Evolutionary conservation across 2,113 vertebrate genomes (phyloP).

Genomic region (Malurus melanocephalus): DNA sequence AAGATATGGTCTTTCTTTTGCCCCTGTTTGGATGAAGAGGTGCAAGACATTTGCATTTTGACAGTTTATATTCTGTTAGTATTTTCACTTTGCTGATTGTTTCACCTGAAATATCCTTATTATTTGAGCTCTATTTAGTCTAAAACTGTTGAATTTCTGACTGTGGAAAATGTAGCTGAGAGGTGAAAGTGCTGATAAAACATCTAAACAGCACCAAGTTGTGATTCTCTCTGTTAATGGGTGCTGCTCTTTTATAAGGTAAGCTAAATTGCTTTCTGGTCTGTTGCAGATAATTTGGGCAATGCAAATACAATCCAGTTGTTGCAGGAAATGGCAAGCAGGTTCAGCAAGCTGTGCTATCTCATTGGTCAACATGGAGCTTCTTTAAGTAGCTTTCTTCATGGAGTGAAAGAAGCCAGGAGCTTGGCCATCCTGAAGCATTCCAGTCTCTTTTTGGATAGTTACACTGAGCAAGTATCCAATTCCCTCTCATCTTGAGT

Average conservation of each 20-base stretch:
- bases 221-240: background rate
- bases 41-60: background rate
- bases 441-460: conserved; percentile 85
- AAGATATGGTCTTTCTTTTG: background rate
- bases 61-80: background rate
- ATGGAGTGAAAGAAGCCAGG: conserved; percentile 80
- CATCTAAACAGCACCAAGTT: background rate
- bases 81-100: background rate
- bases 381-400: conserved; percentile 87
- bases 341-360: conserved; percentile 88
- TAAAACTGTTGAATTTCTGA: background rate
- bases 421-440: conserved; percentile 88
- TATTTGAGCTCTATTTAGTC: background rate
- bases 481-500: conserved; percentile 46
- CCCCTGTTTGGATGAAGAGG: background rate
- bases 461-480: conserved; percentile 84
- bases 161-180: background rate
- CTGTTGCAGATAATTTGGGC: conserved; percentile 83
- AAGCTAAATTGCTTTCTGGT: conserved; percentile 18
- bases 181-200: background rate
- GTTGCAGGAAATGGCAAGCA: conserved; percentile 82
- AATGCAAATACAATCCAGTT: conserved; percentile 71
- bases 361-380: conserved; percentile 90
- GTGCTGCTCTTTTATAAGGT: background rate
- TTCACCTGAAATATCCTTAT: background rate